phyloP scores from a whole-genome alignment of 2,888 invertebrate genomes.

The Drosophila borealis region DNA sequence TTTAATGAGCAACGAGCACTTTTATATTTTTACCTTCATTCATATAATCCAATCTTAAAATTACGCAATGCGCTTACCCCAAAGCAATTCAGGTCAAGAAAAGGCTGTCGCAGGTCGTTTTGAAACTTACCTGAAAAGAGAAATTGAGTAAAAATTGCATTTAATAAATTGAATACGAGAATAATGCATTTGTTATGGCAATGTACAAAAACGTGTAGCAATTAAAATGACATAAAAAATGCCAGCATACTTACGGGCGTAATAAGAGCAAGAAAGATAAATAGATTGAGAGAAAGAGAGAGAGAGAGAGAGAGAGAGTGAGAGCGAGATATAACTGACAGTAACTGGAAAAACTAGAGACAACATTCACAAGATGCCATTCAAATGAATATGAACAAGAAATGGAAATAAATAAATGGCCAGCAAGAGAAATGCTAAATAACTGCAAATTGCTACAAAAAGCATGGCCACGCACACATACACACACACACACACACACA shows the following conservation, averaged over 20 bases:
- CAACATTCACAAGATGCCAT: constrained; percentile 24
- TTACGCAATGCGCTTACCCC: constrained; percentile 30
- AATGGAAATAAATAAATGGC: constrained; percentile 33
- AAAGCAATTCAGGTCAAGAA: neutral
- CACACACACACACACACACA: constrained; percentile 8
- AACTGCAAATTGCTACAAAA: constrained; percentile 38
- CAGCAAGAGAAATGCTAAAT: constrained; percentile 38
- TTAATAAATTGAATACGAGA: constrained; percentile 12
- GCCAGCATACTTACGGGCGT: constrained; percentile 13
- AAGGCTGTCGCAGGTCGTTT: neutral
- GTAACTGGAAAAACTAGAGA: constrained; percentile 9
- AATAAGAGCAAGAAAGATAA: no score
- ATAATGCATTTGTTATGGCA: constrained; percentile 11
- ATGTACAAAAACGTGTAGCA: constrained; percentile 3
- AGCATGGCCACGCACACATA: constrained; percentile 3
- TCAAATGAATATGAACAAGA: constrained; percentile 12
- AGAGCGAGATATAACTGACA: neutral
- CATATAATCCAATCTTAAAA: constrained; percentile 2
- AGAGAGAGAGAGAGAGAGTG: neutral
- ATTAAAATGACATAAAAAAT: constrained; percentile 10
- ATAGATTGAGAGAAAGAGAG: neutral
- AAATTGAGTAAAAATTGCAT: constrained; percentile 16
- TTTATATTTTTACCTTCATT: neutral
- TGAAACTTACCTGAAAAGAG: constrained; percentile 41
- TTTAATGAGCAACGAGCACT: neutral